Conservation (phyloP, 2,797 vertebrate genomes). For the Rhynchotus rufescens region DNA sequence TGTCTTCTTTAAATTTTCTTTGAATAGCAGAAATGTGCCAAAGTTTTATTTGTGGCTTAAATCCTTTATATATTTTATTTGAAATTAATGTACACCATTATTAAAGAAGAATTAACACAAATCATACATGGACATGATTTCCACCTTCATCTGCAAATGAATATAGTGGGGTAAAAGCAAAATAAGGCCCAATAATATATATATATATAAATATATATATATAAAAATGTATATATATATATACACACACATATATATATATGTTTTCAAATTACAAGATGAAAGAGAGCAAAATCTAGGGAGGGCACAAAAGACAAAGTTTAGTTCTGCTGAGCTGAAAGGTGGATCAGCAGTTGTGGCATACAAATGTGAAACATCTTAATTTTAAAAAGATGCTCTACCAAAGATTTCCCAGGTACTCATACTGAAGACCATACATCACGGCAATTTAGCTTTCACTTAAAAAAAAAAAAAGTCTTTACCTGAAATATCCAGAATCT, state of each 20-base stretch:
- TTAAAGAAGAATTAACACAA: not conserved
- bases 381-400: not conserved
- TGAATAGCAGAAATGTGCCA: not conserved
- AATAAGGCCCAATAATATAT: not conserved
- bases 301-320: not conserved
- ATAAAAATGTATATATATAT: not conserved
- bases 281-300: not conserved
- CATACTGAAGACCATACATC: not conserved
- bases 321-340: not conserved
- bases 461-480: not conserved
- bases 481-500: not conserved
- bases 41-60: slow-evolving; percentile 28
- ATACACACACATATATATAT: too few relatives aligned
- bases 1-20: slow-evolving; percentile 41
- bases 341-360: not conserved
- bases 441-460: not conserved
- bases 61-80: not conserved
- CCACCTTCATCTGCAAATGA: not conserved
- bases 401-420: not conserved
- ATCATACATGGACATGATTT: not conserved
- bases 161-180: not conserved
- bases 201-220: not conserved
- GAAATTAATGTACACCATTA: not conserved
- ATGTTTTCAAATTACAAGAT: not conserved
- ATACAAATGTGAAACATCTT: not conserved